Percentiles rank a stretch among this genome's conserved stretches.
These are phyloP conservation scores for Catharus fuscescens DNA, from an alignment of 2,113 vertebrate genomes.

Conservation along the genomic window DNA sequence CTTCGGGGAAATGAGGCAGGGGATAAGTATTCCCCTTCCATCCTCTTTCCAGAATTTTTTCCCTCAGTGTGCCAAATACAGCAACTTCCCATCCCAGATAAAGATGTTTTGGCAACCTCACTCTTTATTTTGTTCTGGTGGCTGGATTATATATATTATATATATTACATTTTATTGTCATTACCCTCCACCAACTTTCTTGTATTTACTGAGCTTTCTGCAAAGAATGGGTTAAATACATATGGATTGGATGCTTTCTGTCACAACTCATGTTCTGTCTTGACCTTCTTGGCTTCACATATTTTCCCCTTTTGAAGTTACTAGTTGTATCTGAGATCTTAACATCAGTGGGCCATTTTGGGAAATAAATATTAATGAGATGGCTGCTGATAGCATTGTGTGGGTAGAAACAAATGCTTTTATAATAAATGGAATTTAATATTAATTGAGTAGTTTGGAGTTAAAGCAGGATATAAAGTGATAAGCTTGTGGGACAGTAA, in stretches of 20 bases:
- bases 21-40: background rate
- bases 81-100: background rate
- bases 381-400: slow-evolving; percentile 42
- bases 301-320: slow-evolving; percentile 19
- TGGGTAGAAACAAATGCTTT: slow-evolving; percentile 55
- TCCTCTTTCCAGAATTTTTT: background rate
- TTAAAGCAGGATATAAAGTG: slow-evolving; percentile 59
- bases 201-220: background rate
- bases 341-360: slow-evolving; percentile 31
- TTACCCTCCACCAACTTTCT: background rate
- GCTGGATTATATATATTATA: background rate
- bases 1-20: background rate
- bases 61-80: background rate
- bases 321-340: slow-evolving; percentile 15
- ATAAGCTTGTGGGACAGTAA: slow-evolving; percentile 11
- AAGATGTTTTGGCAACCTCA: background rate
- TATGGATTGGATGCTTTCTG: background rate
- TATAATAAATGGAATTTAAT: slow-evolving; percentile 58
- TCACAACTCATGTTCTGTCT: slow-evolving; percentile 26
- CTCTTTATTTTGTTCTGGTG: background rate
- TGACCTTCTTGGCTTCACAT: slow-evolving; percentile 14
- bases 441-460: slow-evolving; percentile 62
- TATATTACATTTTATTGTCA: background rate
- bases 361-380: slow-evolving; percentile 73
- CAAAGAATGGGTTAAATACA: background rate